Percentiles rank a stretch among this genome's conserved stretches.
phyloP scores from a whole-genome alignment of 92 coral and sea anemone genomes.

The Phymanthus crucifer region DNA sequence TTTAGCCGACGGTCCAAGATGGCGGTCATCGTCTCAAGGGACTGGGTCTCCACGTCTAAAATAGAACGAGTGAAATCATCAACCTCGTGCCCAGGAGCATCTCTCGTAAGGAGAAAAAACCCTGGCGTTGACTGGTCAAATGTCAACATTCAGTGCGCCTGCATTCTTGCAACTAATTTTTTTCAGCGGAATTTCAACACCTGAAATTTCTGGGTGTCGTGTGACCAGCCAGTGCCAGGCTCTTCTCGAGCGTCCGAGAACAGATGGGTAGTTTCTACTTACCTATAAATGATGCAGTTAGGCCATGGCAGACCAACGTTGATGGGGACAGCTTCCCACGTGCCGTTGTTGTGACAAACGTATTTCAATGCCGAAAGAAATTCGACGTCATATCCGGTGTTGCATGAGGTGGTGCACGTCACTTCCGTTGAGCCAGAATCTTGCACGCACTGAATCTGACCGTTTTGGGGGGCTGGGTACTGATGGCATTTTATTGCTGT shows the following conservation, averaged over 20 bases:
- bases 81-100: no score
- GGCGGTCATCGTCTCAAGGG: slow-evolving; percentile 33
- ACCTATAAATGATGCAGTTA: slow-evolving; percentile 54
- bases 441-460: slow-evolving; percentile 37
- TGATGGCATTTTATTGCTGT: slow-evolving; percentile 57
- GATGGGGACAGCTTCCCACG: slow-evolving; percentile 60
- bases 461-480: slow-evolving; percentile 49
- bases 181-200: no score
- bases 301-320: slow-evolving; percentile 62
- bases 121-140: no score
- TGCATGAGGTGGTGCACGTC: slow-evolving; percentile 54
- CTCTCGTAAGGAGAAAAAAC: no score
- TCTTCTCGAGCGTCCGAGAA: not conserved
- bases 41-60: slow-evolving; percentile 45
- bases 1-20: slow-evolving; percentile 16
- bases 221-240: no score
- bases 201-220: no score
- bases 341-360: slow-evolving; percentile 65
- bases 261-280: not conserved
- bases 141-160: no score
- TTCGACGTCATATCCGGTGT: slow-evolving; percentile 59
- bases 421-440: slow-evolving; percentile 28
- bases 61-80: not conserved
- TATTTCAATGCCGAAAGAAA: slow-evolving; percentile 66
- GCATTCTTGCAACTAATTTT: no score